Evolutionary conservation across 2,888 invertebrate genomes (phyloP).

Genomic region (Epirrhoe alternata): DNA sequence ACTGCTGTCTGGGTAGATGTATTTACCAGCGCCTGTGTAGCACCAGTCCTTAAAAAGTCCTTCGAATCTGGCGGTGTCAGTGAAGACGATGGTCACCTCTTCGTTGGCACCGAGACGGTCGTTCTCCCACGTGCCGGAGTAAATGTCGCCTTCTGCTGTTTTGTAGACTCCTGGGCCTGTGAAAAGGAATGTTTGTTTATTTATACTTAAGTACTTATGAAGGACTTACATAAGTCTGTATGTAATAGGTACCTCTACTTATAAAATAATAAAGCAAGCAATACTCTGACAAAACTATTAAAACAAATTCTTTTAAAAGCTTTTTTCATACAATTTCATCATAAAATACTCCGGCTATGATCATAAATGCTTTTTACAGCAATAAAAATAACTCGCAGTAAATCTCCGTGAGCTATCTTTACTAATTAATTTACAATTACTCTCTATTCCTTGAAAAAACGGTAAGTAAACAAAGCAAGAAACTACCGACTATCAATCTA

Average conservation of each 20-base stretch:
- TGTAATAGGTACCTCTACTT: no score
- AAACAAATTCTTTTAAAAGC: no score
- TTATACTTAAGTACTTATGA: neutral
- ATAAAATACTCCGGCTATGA: neutral
- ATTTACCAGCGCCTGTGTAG: constrained; percentile 79
- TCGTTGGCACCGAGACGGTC: constrained; percentile 76
- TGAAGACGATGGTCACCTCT: constrained; percentile 67
- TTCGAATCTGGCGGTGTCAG: constrained; percentile 77
- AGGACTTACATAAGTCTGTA: neutral
- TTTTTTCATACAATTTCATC: no score
- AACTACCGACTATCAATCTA: constrained; percentile 39
- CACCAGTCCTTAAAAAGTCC: constrained; percentile 79
- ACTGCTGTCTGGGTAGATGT: constrained; percentile 81
- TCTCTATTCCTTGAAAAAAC: constrained; percentile 29
- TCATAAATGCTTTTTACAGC: neutral
- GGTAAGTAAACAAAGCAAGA: constrained; percentile 40
- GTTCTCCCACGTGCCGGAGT: constrained; percentile 83
- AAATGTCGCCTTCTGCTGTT: constrained; percentile 85
- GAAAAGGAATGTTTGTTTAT: no score
- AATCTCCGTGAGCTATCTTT: constrained; percentile 18
- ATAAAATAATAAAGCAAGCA: no score
- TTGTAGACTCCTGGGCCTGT: constrained; percentile 82
- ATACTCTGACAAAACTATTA: no score
- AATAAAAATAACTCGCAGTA: constrained; percentile 14
- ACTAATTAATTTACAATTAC: constrained; percentile 22